Evolutionary conservation across 2,113 vertebrate genomes (phyloP).

Genomic region (Orcinus orca): DNA sequence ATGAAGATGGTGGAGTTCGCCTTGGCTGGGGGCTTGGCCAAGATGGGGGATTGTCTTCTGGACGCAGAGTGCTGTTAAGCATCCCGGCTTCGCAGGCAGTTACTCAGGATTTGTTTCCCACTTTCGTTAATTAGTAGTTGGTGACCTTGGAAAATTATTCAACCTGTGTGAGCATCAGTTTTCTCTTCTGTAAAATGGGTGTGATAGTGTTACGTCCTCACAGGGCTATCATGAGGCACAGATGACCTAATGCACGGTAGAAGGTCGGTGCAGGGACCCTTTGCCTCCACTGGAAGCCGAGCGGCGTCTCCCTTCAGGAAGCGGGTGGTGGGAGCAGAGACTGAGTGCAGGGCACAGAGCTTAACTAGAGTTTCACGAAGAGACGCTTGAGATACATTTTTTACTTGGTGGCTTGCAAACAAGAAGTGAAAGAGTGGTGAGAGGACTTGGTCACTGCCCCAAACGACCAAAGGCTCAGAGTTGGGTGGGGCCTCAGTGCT

Average conservation of each 20-base stretch:
- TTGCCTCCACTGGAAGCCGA: accelerated
- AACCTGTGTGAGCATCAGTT: background rate
- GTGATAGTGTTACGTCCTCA: background rate
- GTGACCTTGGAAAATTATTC: background rate
- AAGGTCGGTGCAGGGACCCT: background rate
- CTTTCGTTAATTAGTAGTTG: background rate
- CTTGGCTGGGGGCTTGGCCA: background rate
- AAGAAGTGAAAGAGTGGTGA: background rate
- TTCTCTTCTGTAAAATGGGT: background rate
- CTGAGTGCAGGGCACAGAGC: background rate
- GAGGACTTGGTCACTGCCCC: background rate
- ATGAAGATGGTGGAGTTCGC: background rate
- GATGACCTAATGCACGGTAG: accelerated
- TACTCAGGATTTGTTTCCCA: too few relatives aligned
- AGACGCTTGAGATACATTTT: background rate
- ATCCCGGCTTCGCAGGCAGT: too few relatives aligned
- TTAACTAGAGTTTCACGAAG: background rate
- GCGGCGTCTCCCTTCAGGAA: background rate
- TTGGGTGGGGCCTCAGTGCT: background rate
- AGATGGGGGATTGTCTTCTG: background rate
- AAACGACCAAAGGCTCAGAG: background rate
- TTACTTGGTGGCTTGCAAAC: background rate
- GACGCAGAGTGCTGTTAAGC: background rate
- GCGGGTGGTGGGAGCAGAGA: background rate
- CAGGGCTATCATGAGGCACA: background rate